These are phyloP conservation scores for Villa cingulata DNA, from an alignment of 2,888 invertebrate genomes.

Conservation along the genomic window DNA sequence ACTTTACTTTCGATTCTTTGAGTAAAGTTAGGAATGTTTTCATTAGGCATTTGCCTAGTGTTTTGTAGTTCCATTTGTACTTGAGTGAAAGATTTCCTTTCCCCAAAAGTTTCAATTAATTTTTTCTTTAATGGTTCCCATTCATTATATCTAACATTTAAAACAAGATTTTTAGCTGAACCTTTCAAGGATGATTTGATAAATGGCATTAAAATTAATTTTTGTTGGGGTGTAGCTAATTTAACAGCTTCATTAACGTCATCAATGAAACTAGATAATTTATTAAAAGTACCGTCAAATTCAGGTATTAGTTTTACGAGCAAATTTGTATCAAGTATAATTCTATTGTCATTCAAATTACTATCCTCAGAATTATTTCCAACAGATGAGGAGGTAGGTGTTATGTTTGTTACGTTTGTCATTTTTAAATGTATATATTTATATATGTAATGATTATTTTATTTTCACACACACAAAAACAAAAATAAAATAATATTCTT, in stretches of 20 bases:
- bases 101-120: neutral
- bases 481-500: too few relatives aligned
- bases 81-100: neutral
- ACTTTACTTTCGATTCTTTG: neutral
- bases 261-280: neutral
- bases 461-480: too few relatives aligned
- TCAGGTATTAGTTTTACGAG: neutral
- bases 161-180: neutral
- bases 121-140: neutral
- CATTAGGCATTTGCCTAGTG: neutral
- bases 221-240: neutral
- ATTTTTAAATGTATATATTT: too few relatives aligned
- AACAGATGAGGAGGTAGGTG: too few relatives aligned
- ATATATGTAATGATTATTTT: too few relatives aligned
- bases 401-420: too few relatives aligned
- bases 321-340: neutral
- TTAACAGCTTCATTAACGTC: neutral
- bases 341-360: too few relatives aligned
- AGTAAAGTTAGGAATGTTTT: neutral
- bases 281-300: neutral
- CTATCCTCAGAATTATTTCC: too few relatives aligned
- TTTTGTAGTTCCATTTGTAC: neutral
- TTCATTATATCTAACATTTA: neutral
- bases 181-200: neutral
- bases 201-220: neutral